A percentile compares a stretch with the other conserved stretches of the same genome.
phyloP scores from a whole-genome alignment of 2,113 vertebrate species.

The Lethenteron camtschaticum region DNA sequence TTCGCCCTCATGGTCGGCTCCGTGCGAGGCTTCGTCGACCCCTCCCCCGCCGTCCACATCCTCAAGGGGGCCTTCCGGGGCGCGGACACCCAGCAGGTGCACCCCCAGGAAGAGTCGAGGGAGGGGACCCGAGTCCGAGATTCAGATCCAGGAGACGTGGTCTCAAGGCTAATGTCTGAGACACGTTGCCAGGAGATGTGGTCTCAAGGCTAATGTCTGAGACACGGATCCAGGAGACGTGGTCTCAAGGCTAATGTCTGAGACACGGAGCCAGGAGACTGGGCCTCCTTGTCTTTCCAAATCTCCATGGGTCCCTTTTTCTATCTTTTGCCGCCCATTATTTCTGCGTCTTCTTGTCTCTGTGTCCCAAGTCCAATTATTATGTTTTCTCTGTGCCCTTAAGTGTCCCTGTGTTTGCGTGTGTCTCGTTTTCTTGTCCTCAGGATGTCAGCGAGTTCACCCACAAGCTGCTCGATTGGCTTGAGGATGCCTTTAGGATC shows the following conservation, averaged over 20 bases:
- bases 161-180: not conserved
- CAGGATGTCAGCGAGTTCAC: constrained; percentile 97
- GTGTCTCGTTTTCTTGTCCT: constrained; percentile 16
- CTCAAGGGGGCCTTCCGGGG: constrained; percentile 62
- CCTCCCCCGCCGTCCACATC: constrained; percentile 58
- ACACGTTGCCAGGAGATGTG: not conserved
- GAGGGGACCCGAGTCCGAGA: constrained; percentile 4
- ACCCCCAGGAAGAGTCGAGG: constrained; percentile 3
- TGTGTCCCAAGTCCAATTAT: too few relatives aligned
- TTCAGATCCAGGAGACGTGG: not conserved
- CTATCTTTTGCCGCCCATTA: too few relatives aligned
- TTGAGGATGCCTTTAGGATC: constrained; percentile 79
- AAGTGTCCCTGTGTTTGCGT: not conserved
- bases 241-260: not conserved
- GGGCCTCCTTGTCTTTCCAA: not conserved
- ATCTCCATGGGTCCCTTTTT: too few relatives aligned
- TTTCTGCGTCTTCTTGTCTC: too few relatives aligned
- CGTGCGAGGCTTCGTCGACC: constrained; percentile 63
- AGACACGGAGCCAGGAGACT: not conserved
- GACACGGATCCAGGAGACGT: not conserved
- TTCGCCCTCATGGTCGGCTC: constrained; percentile 85
- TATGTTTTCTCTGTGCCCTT: not conserved
- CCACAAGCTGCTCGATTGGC: constrained; percentile 88
- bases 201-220: too few relatives aligned
- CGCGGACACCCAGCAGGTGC: constrained; percentile 72